A percentile compares a stretch with the other conserved stretches of the same genome.
Evolutionary conservation across 2,797 vertebrate species (phyloP).

Genomic region (Micropoecilia bifurca): DNA sequence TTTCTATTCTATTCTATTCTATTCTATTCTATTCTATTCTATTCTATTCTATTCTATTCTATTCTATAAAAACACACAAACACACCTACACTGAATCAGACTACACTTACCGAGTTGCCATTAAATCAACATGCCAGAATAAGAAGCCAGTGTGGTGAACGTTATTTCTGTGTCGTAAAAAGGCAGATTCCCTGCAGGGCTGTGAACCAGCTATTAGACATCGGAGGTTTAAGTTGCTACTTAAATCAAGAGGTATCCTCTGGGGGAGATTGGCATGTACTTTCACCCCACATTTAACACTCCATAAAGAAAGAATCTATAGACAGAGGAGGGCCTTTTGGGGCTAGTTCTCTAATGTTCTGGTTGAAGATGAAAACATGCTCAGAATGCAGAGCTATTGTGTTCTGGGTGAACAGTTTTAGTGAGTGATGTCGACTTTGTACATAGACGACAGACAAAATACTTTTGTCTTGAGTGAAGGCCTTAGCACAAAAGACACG

Average conservation of each 20-base stretch:
- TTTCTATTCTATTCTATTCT: not conserved
- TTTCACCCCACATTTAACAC: constrained; percentile 57
- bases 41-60: too few relatives aligned
- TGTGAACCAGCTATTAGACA: constrained; percentile 30
- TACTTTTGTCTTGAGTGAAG: constrained; percentile 18
- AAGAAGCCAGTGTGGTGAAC: constrained; percentile 20
- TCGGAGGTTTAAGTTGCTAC: constrained; percentile 23
- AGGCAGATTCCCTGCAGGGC: constrained; percentile 30
- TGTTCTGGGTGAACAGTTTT: constrained; percentile 14
- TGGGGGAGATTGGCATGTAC: constrained; percentile 47
- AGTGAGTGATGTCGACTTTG: constrained; percentile 19
- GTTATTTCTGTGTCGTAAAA: constrained; percentile 18
- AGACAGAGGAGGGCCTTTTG: constrained; percentile 27
- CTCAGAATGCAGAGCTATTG: constrained; percentile 28
- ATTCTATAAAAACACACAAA: constrained; percentile 3
- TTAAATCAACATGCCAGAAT: constrained; percentile 39
- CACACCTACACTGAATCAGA: constrained; percentile 45
- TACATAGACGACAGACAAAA: constrained; percentile 29
- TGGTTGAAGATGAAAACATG: constrained; percentile 51
- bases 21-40: too few relatives aligned
- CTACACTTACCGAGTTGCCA: constrained; percentile 46
- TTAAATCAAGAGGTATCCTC: constrained; percentile 50
- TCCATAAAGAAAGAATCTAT: constrained; percentile 36
- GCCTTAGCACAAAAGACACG: constrained; percentile 28
- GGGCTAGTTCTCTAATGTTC: constrained; percentile 25